A percentile compares a stretch with the other conserved stretches of the same genome.
Evolutionary conservation across 2,797 vertebrate species (phyloP).

Genomic region (Falco berigora): DNA sequence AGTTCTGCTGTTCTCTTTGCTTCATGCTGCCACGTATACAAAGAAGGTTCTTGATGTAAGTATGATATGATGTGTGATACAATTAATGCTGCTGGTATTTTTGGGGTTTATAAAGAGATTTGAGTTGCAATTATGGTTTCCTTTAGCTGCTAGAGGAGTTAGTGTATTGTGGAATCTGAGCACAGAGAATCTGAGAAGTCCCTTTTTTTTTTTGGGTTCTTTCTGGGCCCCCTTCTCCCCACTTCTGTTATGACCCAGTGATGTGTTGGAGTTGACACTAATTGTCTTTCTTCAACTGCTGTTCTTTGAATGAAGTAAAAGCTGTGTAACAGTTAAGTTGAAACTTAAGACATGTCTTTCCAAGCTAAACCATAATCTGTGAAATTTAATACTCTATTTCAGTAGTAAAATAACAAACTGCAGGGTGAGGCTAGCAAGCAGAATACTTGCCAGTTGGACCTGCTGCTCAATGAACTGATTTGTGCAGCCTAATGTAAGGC

Average conservation of each 20-base stretch:
- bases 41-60: slow-evolving; percentile 98
- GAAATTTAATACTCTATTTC: background rate
- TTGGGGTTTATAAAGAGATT: background rate
- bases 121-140: background rate
- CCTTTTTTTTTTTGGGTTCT: background rate
- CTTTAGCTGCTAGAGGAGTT: background rate
- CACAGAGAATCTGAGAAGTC: background rate
- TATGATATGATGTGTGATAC: background rate
- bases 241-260: background rate
- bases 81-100: background rate
- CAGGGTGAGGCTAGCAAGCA: background rate
- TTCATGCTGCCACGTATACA: slow-evolving; percentile 96
- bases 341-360: background rate
- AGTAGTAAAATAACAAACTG: background rate
- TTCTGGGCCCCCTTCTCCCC: background rate
- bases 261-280: background rate
- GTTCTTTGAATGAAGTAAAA: background rate
- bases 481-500: background rate
- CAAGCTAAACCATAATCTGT: background rate
- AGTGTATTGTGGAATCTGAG: background rate
- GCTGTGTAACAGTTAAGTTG: background rate
- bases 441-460: background rate
- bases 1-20: slow-evolving; percentile 94
- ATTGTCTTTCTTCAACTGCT: background rate
- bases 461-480: background rate